Evolutionary conservation across 2,797 vertebrate species (phyloP).

Genomic region (Alosa sapidissima): DNA sequence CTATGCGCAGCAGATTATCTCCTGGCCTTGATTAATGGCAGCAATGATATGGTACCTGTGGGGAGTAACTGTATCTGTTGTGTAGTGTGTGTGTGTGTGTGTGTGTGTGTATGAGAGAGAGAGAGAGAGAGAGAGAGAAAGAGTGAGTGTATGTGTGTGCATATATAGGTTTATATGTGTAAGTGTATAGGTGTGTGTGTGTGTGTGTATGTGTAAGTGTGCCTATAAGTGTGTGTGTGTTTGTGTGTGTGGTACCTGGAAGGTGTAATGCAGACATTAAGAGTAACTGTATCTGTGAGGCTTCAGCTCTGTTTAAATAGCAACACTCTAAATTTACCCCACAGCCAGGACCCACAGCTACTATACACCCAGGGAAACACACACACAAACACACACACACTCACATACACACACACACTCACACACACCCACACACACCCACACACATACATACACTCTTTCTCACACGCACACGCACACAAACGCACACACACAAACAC

Average conservation of each 20-base stretch:
- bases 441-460: not conserved
- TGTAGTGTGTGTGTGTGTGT: not conserved
- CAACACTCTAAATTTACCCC: constrained; percentile 77
- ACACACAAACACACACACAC: not conserved
- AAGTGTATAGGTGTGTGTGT: not conserved
- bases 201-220: not conserved
- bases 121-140: no score
- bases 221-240: not conserved
- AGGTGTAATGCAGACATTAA: constrained; percentile 58
- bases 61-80: no score
- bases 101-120: not conserved
- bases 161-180: not conserved
- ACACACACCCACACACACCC: not conserved
- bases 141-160: not conserved
- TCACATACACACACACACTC: not conserved
- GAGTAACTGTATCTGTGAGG: constrained; percentile 85
- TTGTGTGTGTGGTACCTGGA: not conserved
- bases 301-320: constrained; percentile 94
- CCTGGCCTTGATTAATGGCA: constrained; percentile 57
- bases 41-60: constrained; percentile 68
- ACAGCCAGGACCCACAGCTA: constrained; percentile 93
- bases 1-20: constrained; percentile 30
- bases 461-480: not conserved
- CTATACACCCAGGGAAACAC: constrained; percentile 70
- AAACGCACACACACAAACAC: not conserved